Conservation (phyloP, 2,113 vertebrate genomes). For the Taurulus bubalis region DNA sequence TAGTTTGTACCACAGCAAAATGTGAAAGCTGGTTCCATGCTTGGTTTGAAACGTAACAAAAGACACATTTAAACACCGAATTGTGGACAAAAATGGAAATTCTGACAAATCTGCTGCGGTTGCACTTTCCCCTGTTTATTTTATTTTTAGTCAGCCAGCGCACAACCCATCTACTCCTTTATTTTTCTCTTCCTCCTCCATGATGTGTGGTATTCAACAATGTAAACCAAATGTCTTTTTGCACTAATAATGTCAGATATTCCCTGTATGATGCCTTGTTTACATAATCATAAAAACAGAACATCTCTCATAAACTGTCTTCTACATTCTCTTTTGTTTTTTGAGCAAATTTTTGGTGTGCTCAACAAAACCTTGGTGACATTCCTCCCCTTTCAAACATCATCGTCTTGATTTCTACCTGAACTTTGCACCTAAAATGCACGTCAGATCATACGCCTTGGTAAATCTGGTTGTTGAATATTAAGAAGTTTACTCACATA, state of each 20-base stretch:
- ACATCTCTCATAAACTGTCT: neutral
- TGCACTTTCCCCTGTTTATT: neutral
- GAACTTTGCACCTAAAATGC: neutral
- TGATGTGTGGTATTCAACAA: neutral
- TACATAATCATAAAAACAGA: neutral
- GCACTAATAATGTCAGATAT: neutral
- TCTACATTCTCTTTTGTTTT: neutral
- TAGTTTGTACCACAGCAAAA: conserved; percentile 2
- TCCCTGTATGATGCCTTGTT: neutral
- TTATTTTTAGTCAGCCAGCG: neutral
- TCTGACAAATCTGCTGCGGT: neutral
- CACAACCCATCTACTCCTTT: neutral
- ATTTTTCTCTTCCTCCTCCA: neutral
- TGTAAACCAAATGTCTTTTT: neutral
- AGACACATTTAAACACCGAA: neutral
- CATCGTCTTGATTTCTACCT: neutral
- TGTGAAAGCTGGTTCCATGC: neutral
- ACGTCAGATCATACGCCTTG: neutral
- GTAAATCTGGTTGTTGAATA: neutral
- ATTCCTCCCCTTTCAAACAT: neutral
- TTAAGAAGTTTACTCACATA: conserved; percentile 88
- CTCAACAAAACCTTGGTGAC: neutral
- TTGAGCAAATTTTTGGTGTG: neutral
- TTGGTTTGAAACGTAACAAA: neutral
- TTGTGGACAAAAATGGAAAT: neutral